A percentile compares a stretch with the other conserved stretches of the same genome.
Evolutionary conservation across 2,888 invertebrate genomes (phyloP).

Genomic region (Diadegma fenestrale): DNA sequence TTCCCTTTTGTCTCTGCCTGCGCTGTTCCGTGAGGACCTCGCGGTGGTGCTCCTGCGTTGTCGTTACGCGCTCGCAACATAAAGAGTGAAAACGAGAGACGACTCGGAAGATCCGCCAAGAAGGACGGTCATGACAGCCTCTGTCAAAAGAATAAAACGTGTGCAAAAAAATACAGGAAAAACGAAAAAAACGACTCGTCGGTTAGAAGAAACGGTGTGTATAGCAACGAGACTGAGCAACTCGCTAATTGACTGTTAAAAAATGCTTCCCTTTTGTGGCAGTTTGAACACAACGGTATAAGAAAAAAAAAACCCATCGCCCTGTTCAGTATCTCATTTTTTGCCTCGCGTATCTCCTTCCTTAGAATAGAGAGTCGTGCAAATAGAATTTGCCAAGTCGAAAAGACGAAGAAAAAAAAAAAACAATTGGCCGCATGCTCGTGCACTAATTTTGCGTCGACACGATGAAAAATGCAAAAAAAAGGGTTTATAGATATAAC

Average conservation of each 20-base stretch:
- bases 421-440: conserved; percentile 6
- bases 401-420: conserved; percentile 28
- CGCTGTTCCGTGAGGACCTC: conserved; percentile 38
- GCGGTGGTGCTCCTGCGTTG: conserved; percentile 6
- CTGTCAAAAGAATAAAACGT: conserved; percentile 56
- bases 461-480: not conserved
- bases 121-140: conserved; percentile 20
- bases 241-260: conserved; percentile 69
- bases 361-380: not conserved
- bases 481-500: not conserved
- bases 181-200: not conserved
- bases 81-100: conserved; percentile 47
- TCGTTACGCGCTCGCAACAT: conserved; percentile 20
- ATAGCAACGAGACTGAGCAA: conserved; percentile 54
- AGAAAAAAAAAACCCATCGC: conserved; percentile 33
- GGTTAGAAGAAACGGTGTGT: conserved; percentile 10
- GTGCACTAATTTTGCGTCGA: not conserved
- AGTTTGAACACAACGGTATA: conserved; percentile 47
- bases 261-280: conserved; percentile 60
- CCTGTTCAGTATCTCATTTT: conserved; percentile 34
- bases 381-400: not conserved
- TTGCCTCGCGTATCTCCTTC: conserved; percentile 3
- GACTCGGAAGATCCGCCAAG: conserved; percentile 38
- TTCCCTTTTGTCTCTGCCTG: conserved; percentile 47
- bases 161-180: conserved; percentile 23